These are phyloP conservation scores for Uropetala carovei DNA, from an alignment of 2,888 invertebrate species.

Conservation along the genomic window DNA sequence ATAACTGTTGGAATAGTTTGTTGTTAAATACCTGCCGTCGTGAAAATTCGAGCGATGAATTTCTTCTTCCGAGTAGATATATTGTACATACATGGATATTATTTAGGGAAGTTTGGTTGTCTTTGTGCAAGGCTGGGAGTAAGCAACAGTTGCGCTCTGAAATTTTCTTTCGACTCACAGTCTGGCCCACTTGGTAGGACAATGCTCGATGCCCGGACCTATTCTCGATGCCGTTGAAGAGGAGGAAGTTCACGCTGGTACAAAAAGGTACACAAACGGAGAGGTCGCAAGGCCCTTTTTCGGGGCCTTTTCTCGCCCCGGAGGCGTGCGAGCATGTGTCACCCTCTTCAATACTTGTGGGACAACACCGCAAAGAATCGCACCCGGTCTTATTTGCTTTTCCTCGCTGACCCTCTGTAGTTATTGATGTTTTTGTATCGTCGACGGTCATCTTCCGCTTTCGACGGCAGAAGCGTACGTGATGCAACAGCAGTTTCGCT, in stretches of 20 bases:
- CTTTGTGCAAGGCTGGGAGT: not conserved
- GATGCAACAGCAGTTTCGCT: not conserved
- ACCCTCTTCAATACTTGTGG: not conserved
- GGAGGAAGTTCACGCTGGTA: not conserved
- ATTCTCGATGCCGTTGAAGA: no score
- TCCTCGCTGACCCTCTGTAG: not conserved
- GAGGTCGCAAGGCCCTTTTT: not conserved
- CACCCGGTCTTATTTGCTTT: constrained; percentile 18
- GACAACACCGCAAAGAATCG: not conserved
- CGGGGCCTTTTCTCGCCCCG: not conserved
- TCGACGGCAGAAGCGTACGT: not conserved
- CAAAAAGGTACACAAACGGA: not conserved
- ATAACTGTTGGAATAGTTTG: not conserved
- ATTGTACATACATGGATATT: not conserved
- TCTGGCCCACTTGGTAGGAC: not conserved
- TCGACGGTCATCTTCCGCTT: not conserved
- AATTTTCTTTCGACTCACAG: not conserved
- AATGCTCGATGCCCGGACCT: not conserved
- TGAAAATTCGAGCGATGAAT: not conserved
- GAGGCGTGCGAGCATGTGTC: constrained; percentile 26
- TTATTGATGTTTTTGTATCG: not conserved
- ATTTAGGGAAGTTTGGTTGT: not conserved
- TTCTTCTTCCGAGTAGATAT: not conserved
- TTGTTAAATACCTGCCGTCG: not conserved
- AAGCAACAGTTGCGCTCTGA: not conserved